Conservation (phyloP, 1,140 invertebrate species). For the Drosophila neocordata region DNA sequence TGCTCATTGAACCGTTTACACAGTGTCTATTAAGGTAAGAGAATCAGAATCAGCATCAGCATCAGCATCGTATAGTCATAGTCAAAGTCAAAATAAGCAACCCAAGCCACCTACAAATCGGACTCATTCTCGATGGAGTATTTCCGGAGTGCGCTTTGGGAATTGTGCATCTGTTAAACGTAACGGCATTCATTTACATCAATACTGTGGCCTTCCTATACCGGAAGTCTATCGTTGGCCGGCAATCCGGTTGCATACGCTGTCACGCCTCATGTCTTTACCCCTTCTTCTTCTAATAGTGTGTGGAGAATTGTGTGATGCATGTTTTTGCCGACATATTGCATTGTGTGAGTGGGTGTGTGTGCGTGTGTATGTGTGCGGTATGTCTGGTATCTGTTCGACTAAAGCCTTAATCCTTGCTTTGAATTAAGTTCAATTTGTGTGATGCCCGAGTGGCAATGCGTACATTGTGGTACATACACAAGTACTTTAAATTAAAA, state of each 20-base stretch:
- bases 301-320: slow-evolving; percentile 75
- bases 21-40: slow-evolving; percentile 34
- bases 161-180: slow-evolving; percentile 87
- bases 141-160: slow-evolving; percentile 90
- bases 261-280: slow-evolving; percentile 86
- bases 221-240: slow-evolving; percentile 86
- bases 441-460: slow-evolving; percentile 46
- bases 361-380: neutral
- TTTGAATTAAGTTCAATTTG: slow-evolving; percentile 75
- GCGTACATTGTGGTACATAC: slow-evolving; percentile 6
- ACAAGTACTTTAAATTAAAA: neutral
- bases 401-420: slow-evolving; percentile 75
- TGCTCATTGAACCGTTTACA: slow-evolving; percentile 43
- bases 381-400: slow-evolving; percentile 12
- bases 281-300: slow-evolving; percentile 82
- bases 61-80: neutral
- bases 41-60: too few relatives aligned
- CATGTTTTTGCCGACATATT: slow-evolving; percentile 73
- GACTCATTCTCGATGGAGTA: slow-evolving; percentile 87
- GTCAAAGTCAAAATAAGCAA: slow-evolving; percentile 1
- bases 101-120: slow-evolving; percentile 84
- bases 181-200: slow-evolving; percentile 88
- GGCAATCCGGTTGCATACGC: slow-evolving; percentile 89
- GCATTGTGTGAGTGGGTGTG: slow-evolving; percentile 28
- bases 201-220: slow-evolving; percentile 90